Evolutionary conservation across 37 sponge, comb jelly and placozoan genomes (phyloP).

Genomic region (Cladorhizidae sp.): DNA sequence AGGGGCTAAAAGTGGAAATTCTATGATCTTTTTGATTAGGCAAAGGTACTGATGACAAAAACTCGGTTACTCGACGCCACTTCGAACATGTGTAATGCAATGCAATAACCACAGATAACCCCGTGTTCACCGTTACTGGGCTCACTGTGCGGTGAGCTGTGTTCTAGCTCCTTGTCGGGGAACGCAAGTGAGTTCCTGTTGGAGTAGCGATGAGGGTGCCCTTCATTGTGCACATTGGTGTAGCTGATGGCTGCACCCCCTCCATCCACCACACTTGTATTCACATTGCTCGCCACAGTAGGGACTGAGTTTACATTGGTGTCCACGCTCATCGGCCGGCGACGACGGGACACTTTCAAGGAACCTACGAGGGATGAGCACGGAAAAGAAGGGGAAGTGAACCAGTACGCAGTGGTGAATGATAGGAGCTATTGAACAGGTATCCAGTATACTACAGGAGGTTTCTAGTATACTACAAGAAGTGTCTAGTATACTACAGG

Average conservation of each 20-base stretch:
- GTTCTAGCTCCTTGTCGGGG: slow-evolving; percentile 39
- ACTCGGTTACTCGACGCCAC: too few species aligned
- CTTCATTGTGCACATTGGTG: background rate
- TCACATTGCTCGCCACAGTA: background rate
- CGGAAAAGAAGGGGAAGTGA: too few species aligned
- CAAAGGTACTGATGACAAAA: too few species aligned
- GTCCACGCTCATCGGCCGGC: slow-evolving; percentile 71
- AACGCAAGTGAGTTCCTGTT: slow-evolving; percentile 40
- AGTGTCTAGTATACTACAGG: too few species aligned
- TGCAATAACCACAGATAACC: background rate
- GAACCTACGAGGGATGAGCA: too few species aligned
- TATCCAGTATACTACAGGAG: too few species aligned
- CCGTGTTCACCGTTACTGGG: background rate
- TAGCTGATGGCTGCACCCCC: background rate
- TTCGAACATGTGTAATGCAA: too few species aligned
- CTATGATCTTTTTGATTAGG: too few species aligned
- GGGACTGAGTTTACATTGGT: background rate
- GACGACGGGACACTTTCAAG: slow-evolving; percentile 35
- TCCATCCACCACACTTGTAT: background rate
- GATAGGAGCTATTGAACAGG: too few species aligned
- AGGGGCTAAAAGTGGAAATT: too few species aligned
- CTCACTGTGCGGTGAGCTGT: slow-evolving; percentile 15
- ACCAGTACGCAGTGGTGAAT: too few species aligned
- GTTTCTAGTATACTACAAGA: too few species aligned
- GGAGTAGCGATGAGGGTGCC: background rate